Base-by-base conservation (phyloP, 2,113 vertebrate species). In the Misgurnus anguillicaudatus region DNA sequence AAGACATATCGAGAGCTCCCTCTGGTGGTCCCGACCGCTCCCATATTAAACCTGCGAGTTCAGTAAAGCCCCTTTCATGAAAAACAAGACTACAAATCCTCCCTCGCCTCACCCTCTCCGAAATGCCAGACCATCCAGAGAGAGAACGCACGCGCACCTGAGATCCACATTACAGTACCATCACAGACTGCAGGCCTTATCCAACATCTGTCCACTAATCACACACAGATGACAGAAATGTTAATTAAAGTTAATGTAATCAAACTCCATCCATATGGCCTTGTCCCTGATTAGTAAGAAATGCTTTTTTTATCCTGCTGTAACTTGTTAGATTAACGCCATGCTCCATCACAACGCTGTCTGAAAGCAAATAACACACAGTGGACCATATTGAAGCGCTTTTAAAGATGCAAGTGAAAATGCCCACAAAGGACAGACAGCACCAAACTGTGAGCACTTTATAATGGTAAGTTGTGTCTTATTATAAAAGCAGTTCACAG, bases 181-280 rank as follows among this genome's bases (percentile, higher is more conserved):
- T 48, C 72, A 51, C 78, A n/a, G 74, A 81, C 82, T 81, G 67
- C 79, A 73, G 82, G 79, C 48, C 64, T 84, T 14, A 57, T 19
- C 68, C 81, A 85, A 74, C 83, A 84, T 88, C 88, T 90, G 89
- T 84, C 84, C 86, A 88, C 81, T 90, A 87, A 90, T 89, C 83
- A 86, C 78, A 78, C 78, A 78, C 84, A 84, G 84, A 89, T 82
- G 83, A 88, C 76, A 64, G 76, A 71, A 82, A 72, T 83, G 83
- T 88, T 91, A 86, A 91, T 90, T 89, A 87, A 88, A 84, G 82
- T 81, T 84, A 85, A 88, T 87, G 78, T 87, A 87, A 90, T 90
- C 82, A 86, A 87, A 81, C 73, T 76, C 68, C 55, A 85, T 86
- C 85, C 85, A 85, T 84, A 85, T 88, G 87, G 86, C 84, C 86